A percentile compares a stretch with the other conserved stretches of the same genome.
phyloP scores from a whole-genome alignment of 2,888 invertebrate genomes.

The Deilephila elpenor region DNA sequence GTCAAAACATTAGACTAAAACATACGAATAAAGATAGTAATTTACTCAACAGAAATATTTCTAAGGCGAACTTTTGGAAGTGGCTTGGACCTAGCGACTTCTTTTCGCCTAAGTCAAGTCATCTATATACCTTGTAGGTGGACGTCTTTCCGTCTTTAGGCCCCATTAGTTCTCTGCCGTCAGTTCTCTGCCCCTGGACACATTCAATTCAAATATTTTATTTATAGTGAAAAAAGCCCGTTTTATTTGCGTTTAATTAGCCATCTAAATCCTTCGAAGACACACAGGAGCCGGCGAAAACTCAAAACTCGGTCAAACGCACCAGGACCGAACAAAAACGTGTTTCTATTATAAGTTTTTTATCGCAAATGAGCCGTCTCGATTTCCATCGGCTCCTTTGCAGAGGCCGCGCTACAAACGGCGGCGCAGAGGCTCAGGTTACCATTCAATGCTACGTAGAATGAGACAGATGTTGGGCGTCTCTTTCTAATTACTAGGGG shows the following conservation, averaged over 20 bases:
- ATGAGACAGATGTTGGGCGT: background rate
- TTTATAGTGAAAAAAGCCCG: too few relatives aligned
- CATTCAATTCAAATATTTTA: too few relatives aligned
- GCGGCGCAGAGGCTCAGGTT: constrained; percentile 1
- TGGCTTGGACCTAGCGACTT: too few relatives aligned
- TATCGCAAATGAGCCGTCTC: constrained; percentile 17
- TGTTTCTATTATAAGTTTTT: constrained; percentile 12
- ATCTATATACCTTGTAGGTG: too few relatives aligned
- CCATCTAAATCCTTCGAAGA: background rate
- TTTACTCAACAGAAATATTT: too few relatives aligned
- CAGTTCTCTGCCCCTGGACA: too few relatives aligned
- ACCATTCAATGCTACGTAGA: background rate
- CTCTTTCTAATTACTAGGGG: background rate
- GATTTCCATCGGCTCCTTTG: constrained; percentile 2
- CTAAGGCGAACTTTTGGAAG: too few relatives aligned
- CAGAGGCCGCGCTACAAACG: background rate
- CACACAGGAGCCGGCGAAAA: background rate
- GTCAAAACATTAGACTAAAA: too few relatives aligned
- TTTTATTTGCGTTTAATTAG: background rate
- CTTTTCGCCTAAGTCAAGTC: too few relatives aligned
- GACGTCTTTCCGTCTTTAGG: too few relatives aligned
- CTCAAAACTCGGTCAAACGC: background rate
- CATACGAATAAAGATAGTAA: too few relatives aligned
- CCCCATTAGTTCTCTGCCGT: too few relatives aligned
- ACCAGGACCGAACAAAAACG: constrained; percentile 2